Evolutionary conservation across 2,113 vertebrate species (phyloP).

Genomic region (Equus quagga): DNA sequence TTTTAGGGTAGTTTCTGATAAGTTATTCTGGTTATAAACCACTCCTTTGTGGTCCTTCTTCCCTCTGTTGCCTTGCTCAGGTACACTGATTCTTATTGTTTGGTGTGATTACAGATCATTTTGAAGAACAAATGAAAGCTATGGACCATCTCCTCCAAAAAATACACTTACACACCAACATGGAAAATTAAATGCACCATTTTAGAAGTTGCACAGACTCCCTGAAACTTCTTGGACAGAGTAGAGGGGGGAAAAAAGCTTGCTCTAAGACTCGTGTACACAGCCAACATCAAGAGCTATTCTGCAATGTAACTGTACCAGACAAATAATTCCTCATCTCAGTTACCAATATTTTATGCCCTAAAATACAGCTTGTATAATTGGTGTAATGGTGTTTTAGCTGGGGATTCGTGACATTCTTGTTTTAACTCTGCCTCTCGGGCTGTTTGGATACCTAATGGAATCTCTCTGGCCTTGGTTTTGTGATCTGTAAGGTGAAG

Average conservation of each 20-base stretch:
- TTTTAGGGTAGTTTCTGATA: not conserved
- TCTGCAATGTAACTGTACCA: not conserved
- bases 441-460: not conserved
- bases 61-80: not conserved
- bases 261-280: not conserved
- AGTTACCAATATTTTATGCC: too few relatives aligned
- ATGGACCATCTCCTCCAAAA: not conserved
- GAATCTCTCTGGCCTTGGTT: not conserved
- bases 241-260: not conserved
- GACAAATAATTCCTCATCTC: not conserved
- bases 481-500: not conserved
- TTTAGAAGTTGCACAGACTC: not conserved
- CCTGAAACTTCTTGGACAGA: not conserved
- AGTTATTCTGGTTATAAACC: not conserved
- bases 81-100: not conserved
- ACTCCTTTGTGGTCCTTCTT: not conserved
- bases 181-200: not conserved
- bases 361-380: not conserved
- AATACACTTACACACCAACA: not conserved
- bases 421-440: not conserved
- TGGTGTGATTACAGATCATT: not conserved
- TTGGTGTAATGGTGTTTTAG: not conserved
- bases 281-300: not conserved
- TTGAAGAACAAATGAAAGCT: conserved; percentile 38
- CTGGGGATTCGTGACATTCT: not conserved